Conservation (phyloP, 30 jellyfish, hydroid and myxozoan genomes). For the Aurelia aurita complex sp. Pacific region DNA sequence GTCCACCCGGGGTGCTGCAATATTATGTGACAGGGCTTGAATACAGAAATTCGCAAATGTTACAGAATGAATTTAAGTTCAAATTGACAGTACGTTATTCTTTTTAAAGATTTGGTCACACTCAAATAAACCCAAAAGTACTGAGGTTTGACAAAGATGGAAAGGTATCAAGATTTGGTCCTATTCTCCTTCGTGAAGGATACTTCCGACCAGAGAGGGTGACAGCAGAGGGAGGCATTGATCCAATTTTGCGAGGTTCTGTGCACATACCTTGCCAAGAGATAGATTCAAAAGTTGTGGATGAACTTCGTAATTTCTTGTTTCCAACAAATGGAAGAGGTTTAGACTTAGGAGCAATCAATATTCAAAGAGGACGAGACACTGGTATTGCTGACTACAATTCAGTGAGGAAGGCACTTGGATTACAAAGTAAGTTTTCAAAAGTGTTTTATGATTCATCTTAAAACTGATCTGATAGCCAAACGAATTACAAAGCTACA, state of each 20-base stretch:
- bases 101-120: conserved; percentile 58
- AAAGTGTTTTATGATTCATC: no score
- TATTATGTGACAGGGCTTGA: no score
- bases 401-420: conserved; percentile 55
- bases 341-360: conserved; percentile 56
- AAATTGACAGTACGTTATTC: no score
- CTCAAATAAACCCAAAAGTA: conserved; percentile 37
- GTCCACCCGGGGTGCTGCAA: no score
- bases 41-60: no score
- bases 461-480: no score
- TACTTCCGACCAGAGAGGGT: conserved; percentile 49
- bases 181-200: conserved; percentile 44
- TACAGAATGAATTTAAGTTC: no score
- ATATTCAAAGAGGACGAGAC: conserved; percentile 68
- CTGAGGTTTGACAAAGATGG: conserved; percentile 37
- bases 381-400: conserved; percentile 54
- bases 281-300: conserved; percentile 40
- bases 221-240: conserved; percentile 58
- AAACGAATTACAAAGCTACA: no score
- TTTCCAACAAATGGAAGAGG: conserved; percentile 20
- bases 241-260: conserved; percentile 58
- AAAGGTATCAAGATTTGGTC: conserved; percentile 24
- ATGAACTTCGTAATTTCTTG: conserved; percentile 56
- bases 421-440: conserved; percentile 44
- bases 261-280: conserved; percentile 39